Conservation (phyloP, 2,113 vertebrate genomes). For the Oceanodroma tethys region DNA sequence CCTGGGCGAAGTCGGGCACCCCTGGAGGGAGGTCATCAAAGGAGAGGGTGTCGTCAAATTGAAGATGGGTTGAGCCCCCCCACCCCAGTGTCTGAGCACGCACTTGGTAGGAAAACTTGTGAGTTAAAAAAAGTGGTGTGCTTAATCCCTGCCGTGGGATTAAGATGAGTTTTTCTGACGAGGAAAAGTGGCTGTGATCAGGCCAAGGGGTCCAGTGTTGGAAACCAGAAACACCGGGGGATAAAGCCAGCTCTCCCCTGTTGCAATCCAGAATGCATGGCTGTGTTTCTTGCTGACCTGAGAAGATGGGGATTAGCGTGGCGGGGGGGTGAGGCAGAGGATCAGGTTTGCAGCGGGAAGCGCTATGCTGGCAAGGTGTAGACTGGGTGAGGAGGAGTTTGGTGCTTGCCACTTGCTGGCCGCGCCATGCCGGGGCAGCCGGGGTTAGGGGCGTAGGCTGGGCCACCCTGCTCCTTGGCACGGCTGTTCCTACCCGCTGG, state of each 20-base stretch:
- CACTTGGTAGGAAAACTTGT: neutral
- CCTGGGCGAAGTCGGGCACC: neutral
- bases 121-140: neutral
- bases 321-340: neutral
- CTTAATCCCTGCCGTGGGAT: neutral
- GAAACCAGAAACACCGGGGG: neutral
- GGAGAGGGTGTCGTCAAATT: neutral
- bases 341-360: neutral
- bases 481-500: neutral
- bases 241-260: neutral
- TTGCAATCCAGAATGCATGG: rapidly evolving
- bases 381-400: neutral
- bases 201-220: neutral
- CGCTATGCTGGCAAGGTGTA: neutral
- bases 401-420: rapidly evolving
- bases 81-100: neutral
- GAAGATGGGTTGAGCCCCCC: neutral
- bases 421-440: neutral
- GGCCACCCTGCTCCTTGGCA: neutral
- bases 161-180: neutral
- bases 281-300: neutral
- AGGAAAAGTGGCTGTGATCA: neutral
- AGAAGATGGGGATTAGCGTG: rapidly evolving
- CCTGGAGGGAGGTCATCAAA: neutral
- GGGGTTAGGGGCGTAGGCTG: neutral